phyloP scores from a whole-genome alignment of 2,888 invertebrate genomes.

The Gisinianus flammeolus region DNA sequence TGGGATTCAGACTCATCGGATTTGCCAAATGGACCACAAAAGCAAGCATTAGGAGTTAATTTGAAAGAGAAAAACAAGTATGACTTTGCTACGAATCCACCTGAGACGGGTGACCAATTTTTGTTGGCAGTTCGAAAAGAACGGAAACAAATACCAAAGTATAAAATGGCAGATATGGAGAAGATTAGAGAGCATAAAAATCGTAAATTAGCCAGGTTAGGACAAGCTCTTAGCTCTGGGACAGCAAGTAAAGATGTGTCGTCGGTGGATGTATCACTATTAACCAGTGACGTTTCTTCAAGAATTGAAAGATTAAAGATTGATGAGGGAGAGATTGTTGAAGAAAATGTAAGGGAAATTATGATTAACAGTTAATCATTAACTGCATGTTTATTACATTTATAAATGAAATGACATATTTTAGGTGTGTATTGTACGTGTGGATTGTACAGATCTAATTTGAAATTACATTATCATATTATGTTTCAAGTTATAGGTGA shows the following conservation, averaged over 20 bases:
- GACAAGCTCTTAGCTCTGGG: not conserved
- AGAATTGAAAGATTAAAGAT: no score
- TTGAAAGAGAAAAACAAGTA: slow-evolving; percentile 39
- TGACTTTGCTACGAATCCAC: slow-evolving; percentile 45
- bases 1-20: slow-evolving; percentile 18
- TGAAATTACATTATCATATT: no score
- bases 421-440: no score
- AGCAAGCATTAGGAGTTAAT: slow-evolving; percentile 28
- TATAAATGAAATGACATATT: no score
- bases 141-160: slow-evolving; percentile 46
- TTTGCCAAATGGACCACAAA: slow-evolving; percentile 5
- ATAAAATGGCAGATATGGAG: slow-evolving; percentile 43
- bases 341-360: no score
- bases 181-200: slow-evolving; percentile 25
- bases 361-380: no score
- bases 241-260: not conserved
- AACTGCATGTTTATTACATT: no score
- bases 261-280: not conserved
- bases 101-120: slow-evolving; percentile 55
- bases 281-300: not conserved
- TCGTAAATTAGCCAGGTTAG: slow-evolving; percentile 3
- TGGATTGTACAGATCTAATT: no score
- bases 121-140: slow-evolving; percentile 50
- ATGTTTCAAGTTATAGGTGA: no score
- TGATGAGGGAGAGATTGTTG: no score